Percentiles rank a stretch among this genome's conserved stretches.
Conservation (phyloP, 1,140 invertebrate genomes). For the Cotesia vestalis region DNA sequence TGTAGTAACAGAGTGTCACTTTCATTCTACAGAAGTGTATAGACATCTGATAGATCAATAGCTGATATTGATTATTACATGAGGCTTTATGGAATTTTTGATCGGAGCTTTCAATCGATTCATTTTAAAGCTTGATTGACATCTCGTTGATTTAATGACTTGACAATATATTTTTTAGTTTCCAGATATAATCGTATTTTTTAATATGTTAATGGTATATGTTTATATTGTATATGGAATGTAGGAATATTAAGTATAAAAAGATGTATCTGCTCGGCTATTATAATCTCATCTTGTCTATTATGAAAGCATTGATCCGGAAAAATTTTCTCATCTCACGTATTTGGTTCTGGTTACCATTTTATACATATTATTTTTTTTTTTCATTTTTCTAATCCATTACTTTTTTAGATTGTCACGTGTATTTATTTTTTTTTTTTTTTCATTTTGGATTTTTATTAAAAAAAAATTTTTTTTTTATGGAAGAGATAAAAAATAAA, state of each 20-base stretch:
- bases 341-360: not conserved
- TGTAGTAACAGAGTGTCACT: not conserved
- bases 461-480: no score
- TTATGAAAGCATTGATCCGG: constrained; percentile 2
- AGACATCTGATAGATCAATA: not conserved
- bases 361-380: not conserved
- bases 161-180: not conserved
- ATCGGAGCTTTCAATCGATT: constrained; percentile 10
- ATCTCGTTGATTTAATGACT: not conserved
- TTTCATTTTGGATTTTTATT: not conserved
- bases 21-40: not conserved
- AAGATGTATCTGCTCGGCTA: no score
- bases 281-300: no score
- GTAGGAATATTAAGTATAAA: not conserved
- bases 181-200: not conserved
- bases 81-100: not conserved
- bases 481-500: no score
- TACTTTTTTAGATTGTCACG: not conserved
- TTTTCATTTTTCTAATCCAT: not conserved
- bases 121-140: not conserved
- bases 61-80: not conserved
- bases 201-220: not conserved
- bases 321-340: constrained; percentile 25
- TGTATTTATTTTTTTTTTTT: constrained; percentile 9
- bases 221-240: not conserved